phyloP scores from a whole-genome alignment of 2,888 invertebrate species.

The Magallana nippona region DNA sequence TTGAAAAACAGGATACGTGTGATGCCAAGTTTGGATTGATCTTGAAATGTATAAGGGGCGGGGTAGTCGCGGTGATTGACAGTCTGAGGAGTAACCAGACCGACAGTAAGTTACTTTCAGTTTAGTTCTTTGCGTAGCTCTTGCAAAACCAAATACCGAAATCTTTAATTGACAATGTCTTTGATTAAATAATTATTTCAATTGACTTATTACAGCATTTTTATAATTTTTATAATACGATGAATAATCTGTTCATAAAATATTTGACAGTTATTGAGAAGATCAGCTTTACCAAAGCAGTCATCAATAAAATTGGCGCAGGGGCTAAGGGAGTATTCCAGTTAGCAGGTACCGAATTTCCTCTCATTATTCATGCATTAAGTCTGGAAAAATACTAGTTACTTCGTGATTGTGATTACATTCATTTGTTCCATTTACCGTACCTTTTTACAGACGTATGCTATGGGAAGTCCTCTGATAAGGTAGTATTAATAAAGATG shows the following conservation, averaged over 20 bases:
- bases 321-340: neutral
- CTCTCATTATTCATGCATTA: too few species aligned
- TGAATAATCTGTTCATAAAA: neutral
- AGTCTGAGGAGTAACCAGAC: neutral
- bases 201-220: neutral
- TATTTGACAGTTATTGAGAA: neutral
- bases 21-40: conserved; percentile 20
- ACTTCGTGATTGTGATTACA: too few species aligned
- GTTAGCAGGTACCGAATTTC: neutral
- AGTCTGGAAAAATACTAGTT: too few species aligned
- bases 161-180: neutral
- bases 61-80: neutral
- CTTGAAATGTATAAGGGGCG: neutral
- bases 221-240: neutral
- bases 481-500: too few species aligned
- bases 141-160: too few species aligned
- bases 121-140: neutral
- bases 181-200: neutral
- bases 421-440: too few species aligned
- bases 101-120: neutral
- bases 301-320: conserved; percentile 10
- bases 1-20: neutral
- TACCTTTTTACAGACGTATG: too few species aligned
- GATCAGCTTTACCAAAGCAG: conserved; percentile 1
- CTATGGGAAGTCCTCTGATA: too few species aligned